A percentile compares a stretch with the other conserved stretches of the same genome.
phyloP scores from a whole-genome alignment of 2,888 invertebrate genomes.

The Cerastis rubricosa region DNA sequence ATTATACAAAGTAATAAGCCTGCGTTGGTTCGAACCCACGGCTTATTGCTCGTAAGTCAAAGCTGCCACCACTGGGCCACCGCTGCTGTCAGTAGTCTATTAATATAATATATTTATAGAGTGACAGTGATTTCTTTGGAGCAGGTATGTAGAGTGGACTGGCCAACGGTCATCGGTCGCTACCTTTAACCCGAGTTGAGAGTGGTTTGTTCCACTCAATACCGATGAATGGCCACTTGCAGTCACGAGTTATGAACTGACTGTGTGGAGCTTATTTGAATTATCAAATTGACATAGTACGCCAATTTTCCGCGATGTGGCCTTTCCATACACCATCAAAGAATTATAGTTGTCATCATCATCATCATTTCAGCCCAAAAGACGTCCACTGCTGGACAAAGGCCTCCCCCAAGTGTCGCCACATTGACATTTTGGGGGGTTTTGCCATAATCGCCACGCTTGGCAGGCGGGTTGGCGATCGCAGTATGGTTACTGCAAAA shows the following conservation, averaged over 20 bases:
- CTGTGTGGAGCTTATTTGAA: background rate
- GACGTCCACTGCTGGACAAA: no score
- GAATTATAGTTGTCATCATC: background rate
- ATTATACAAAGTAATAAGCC: no score
- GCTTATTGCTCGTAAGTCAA: no score
- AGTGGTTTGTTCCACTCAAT: constrained; percentile 16
- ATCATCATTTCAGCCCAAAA: no score
- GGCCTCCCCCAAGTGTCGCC: no score
- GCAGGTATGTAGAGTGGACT: constrained; percentile 37
- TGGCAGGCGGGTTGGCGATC: no score
- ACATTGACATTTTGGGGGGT: no score
- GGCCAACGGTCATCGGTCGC: constrained; percentile 58
- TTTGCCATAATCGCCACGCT: no score
- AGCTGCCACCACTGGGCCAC: no score
- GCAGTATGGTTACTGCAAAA: no score
- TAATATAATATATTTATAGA: constrained; percentile 27
- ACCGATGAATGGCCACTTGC: background rate
- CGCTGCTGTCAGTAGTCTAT: background rate
- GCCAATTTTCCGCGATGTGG: background rate
- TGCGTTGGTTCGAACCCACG: no score
- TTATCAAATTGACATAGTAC: background rate
- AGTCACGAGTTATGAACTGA: background rate
- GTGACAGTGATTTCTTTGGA: constrained; percentile 20
- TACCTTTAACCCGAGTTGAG: constrained; percentile 56
- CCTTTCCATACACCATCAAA: background rate